Evolutionary conservation across 2,797 vertebrate genomes (phyloP).

Genomic region (Menidia menidia): DNA sequence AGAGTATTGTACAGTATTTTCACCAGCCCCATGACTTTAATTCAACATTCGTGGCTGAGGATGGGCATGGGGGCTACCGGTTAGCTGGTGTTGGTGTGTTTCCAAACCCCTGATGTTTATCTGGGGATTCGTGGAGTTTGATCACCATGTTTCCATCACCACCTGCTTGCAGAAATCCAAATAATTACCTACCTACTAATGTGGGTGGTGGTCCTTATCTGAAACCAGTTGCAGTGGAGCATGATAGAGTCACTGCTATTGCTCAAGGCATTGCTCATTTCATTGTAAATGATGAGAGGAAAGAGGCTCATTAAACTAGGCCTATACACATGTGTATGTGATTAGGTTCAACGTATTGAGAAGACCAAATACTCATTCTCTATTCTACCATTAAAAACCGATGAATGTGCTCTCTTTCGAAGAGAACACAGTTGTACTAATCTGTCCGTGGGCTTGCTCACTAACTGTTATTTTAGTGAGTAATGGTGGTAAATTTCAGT

Average conservation of each 20-base stretch:
- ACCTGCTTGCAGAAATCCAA: conserved; percentile 79
- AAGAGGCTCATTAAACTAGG: conserved; percentile 21
- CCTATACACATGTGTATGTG: neutral
- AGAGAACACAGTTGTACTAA: conserved; percentile 34
- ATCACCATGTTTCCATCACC: conserved; percentile 74
- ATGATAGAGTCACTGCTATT: conserved; percentile 38
- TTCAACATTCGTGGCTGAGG: conserved; percentile 26
- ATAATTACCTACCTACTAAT: conserved; percentile 73
- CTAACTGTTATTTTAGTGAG: conserved; percentile 30
- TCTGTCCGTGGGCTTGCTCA: conserved; percentile 38
- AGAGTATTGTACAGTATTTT: conserved; percentile 39
- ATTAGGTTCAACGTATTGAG: neutral
- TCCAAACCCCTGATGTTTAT: conserved; percentile 76
- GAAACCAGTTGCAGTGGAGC: conserved; percentile 50
- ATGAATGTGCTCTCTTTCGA: conserved; percentile 3
- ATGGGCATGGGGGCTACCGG: conserved; percentile 67
- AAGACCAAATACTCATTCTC: too few relatives aligned
- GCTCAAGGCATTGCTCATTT: conserved; percentile 51
- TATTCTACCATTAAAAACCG: conserved; percentile 25
- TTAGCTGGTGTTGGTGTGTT: conserved; percentile 56
- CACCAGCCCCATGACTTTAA: conserved; percentile 20
- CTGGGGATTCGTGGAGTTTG: conserved; percentile 68
- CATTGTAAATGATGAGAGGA: conserved; percentile 21
- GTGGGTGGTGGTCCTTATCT: conserved; percentile 77
- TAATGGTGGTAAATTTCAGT: conserved; percentile 41